Evolutionary conservation across 2,113 vertebrate species (phyloP), one percentile per base, ranked within the genome.

Genomic region (Crotophaga sulcirostris): DNA sequence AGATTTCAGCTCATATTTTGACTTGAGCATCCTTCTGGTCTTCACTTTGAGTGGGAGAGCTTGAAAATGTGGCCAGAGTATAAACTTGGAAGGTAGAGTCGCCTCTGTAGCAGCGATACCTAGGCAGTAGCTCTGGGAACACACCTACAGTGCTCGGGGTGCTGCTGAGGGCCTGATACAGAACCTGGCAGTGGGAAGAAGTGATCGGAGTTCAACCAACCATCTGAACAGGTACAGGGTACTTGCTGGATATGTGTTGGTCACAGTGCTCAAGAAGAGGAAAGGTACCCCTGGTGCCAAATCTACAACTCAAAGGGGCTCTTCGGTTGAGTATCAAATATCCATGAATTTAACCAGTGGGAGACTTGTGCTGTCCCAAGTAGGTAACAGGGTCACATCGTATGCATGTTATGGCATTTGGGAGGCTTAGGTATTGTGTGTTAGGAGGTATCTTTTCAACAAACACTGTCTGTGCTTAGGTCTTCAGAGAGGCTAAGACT

Each of bases 111-210:
- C 62, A 68, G 87, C 4, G 0, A 9, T 84, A 40, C 7, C 3
- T 42, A 21, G 73, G 73, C n/a, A 47, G 31, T 34, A 69, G 23
- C 59, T 84, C 72, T 60, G 47, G 31, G 24, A 81, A 59, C 2
- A 0, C 51, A 59, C 34, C 68, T 51, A 13, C 15, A 2, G 25
- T 45, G 28, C 52, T 84, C 0, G 1, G 38, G 0, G 0, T 42
- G 42, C 55, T 66, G 4, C 55, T 26, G 45, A 38, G 74, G 44
- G 16, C 26, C 69, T 58, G 49, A 47, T 11, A 51, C 36, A 64
- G 82, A 64, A 49, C 31, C 28, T 75, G 55, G 25, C 31, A 14
- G 25, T 26, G 14, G 68, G 44, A 84, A 55, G 62, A 42, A 78
- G 31, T 26, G 13, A 7, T 3, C 0, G 0, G 58, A 79, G 67